phyloP scores from a whole-genome alignment of 2,797 vertebrate genomes.

The Dryobates pubescens region DNA sequence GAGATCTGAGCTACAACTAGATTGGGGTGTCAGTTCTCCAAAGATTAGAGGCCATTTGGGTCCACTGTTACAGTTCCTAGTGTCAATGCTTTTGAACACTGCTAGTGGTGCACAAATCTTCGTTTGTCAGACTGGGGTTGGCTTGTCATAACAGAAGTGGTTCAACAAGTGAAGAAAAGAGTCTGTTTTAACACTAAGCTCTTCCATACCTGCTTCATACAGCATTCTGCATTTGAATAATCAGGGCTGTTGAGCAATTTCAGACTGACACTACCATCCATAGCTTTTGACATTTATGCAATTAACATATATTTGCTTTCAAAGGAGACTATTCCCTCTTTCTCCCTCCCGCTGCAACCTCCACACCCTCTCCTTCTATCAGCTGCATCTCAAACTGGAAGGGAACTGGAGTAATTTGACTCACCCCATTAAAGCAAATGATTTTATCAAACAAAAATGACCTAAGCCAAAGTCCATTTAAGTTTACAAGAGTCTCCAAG shows the following conservation, averaged over 20 bases:
- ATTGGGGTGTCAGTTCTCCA: neutral
- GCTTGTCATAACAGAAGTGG: neutral
- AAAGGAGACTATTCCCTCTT: neutral
- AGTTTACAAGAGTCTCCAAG: neutral
- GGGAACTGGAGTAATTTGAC: constrained; percentile 4
- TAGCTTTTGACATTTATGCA: constrained; percentile 29
- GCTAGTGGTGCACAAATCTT: neutral
- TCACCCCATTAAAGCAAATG: neutral
- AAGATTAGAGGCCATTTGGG: neutral
- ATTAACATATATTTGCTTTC: constrained; percentile 50
- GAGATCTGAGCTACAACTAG: neutral
- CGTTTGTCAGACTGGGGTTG: neutral
- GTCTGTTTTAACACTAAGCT: constrained; percentile 39
- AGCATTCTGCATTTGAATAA: constrained; percentile 39
- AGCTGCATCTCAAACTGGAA: neutral
- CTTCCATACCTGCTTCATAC: constrained; percentile 18
- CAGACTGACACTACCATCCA: neutral
- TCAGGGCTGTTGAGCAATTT: constrained; percentile 6
- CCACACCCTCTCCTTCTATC: neutral
- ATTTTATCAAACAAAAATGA: constrained; percentile 6
- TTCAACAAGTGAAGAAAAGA: constrained; percentile 42
- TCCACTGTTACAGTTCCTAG: neutral
- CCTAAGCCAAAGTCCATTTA: neutral
- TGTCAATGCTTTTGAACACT: neutral
- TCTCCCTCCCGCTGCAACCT: neutral